Percentiles rank a stretch among this genome's conserved stretches.
phyloP scores from a whole-genome alignment of 2,888 invertebrate species.

The Tribolium freemani region DNA sequence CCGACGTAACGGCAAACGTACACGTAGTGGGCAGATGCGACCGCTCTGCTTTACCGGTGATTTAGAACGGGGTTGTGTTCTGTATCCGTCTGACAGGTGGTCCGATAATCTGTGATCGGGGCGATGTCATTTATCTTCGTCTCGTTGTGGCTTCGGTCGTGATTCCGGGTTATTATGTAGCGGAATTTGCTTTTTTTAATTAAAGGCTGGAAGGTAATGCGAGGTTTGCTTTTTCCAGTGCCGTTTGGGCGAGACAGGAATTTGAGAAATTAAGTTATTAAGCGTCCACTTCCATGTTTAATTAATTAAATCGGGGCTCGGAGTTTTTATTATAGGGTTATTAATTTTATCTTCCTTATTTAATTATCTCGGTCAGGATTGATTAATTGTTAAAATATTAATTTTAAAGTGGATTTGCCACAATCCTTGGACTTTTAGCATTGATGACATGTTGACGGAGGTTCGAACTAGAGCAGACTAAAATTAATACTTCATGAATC shows the following conservation, averaged over 20 bases:
- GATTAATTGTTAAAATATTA: slow-evolving; percentile 32
- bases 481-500: slow-evolving; percentile 14
- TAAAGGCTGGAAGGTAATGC: neutral
- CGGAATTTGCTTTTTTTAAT: slow-evolving; percentile 16
- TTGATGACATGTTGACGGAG: slow-evolving; percentile 13
- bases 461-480: slow-evolving; percentile 10
- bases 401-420: slow-evolving; percentile 11
- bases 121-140: slow-evolving; percentile 60
- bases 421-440: neutral
- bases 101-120: slow-evolving; percentile 61
- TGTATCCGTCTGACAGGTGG: slow-evolving; percentile 53
- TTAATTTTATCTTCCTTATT: slow-evolving; percentile 21
- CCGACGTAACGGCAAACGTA: slow-evolving; percentile 17
- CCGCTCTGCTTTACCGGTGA: slow-evolving; percentile 56
- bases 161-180: slow-evolving; percentile 6
- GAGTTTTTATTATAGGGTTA: slow-evolving; percentile 9
- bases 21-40: slow-evolving; percentile 55
- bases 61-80: slow-evolving; percentile 54
- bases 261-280: slow-evolving; percentile 7
- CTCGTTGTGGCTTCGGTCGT: slow-evolving; percentile 48
- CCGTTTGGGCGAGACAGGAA: neutral
- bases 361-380: slow-evolving; percentile 22
- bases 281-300: slow-evolving; percentile 8
- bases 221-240: neutral
- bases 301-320: slow-evolving; percentile 10